Percentiles rank a stretch among this genome's conserved stretches.
Evolutionary conservation across 2,888 invertebrate species (phyloP).

Genomic region (Lordiphosa fenestrarum): DNA sequence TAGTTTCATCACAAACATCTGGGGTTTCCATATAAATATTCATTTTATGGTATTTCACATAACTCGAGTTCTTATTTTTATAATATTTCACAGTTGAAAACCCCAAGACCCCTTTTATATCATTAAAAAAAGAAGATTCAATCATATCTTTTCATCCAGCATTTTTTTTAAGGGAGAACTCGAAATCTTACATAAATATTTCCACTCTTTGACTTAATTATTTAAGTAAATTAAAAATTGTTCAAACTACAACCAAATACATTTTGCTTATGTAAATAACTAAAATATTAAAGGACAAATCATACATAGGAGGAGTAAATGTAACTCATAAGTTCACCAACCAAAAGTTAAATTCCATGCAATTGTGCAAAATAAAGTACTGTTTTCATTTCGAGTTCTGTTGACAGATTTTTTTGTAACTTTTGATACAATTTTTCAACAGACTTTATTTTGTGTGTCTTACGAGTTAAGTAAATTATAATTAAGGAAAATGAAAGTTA

Average conservation of each 20-base stretch:
- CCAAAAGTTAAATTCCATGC: slow-evolving; percentile 62
- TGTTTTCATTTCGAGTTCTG: slow-evolving; percentile 9
- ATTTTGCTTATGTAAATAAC: slow-evolving; percentile 60
- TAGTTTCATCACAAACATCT: too few relatives aligned
- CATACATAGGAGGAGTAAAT: slow-evolving; percentile 46
- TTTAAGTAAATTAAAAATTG: slow-evolving; percentile 46
- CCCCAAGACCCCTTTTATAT: too few relatives aligned
- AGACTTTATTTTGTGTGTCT: slow-evolving; percentile 55
- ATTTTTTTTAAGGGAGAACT: neutral
- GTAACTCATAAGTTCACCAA: slow-evolving; percentile 50
- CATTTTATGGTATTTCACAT: too few relatives aligned
- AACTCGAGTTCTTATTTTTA: too few relatives aligned
- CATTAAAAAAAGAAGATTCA: too few relatives aligned
- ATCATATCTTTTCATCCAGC: too few relatives aligned
- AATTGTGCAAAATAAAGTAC: slow-evolving; percentile 65
- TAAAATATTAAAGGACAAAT: slow-evolving; percentile 74
- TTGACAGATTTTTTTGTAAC: neutral
- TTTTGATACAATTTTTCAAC: slow-evolving; percentile 20
- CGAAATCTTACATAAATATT: slow-evolving; percentile 39
- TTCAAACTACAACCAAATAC: slow-evolving; percentile 66
- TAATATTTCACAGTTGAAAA: too few relatives aligned
- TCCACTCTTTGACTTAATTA: slow-evolving; percentile 52
- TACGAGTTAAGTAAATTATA: slow-evolving; percentile 51
- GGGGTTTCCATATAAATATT: too few relatives aligned
- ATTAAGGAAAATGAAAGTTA: slow-evolving; percentile 57